A percentile compares a stretch with the other conserved stretches of the same genome.
These are phyloP conservation scores for Vireo griseus DNA, from an alignment of 2,797 vertebrate species.

Conservation along the genomic window DNA sequence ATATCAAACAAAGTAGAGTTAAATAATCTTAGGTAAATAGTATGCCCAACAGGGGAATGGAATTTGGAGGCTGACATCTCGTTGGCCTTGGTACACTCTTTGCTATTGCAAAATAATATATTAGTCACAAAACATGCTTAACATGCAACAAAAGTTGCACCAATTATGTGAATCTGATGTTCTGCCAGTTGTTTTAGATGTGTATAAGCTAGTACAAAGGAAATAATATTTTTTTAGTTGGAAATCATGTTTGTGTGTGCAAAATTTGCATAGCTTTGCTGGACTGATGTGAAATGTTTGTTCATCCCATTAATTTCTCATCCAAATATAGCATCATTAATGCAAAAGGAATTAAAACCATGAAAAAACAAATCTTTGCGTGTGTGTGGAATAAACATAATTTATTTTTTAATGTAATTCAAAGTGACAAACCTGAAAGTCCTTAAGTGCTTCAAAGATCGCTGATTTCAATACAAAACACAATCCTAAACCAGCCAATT, in stretches of 20 bases:
- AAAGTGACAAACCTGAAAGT: background rate
- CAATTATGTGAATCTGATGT: background rate
- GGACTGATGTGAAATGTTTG: slow-evolving; percentile 21
- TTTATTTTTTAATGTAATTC: background rate
- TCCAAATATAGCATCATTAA: slow-evolving; percentile 43
- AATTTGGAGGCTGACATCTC: background rate
- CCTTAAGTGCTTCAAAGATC: background rate
- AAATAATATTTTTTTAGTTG: background rate
- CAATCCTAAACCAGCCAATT: background rate
- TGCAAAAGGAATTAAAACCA: slow-evolving; percentile 36
- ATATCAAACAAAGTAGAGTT: background rate
- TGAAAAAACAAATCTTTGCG: background rate
- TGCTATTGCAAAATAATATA: slow-evolving; percentile 41
- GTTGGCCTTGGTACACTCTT: background rate
- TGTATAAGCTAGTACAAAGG: background rate
- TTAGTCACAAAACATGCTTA: background rate
- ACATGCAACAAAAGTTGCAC: background rate
- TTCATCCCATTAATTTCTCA: background rate
- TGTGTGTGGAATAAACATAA: background rate
- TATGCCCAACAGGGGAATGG: background rate
- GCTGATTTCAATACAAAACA: background rate
- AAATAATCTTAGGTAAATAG: slow-evolving; percentile 29
- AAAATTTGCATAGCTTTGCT: slow-evolving; percentile 32
- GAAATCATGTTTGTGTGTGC: background rate
- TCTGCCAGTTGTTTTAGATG: background rate